Base-by-base conservation (phyloP, 1,140 invertebrate species). In the Drosophila takahashii region DNA sequence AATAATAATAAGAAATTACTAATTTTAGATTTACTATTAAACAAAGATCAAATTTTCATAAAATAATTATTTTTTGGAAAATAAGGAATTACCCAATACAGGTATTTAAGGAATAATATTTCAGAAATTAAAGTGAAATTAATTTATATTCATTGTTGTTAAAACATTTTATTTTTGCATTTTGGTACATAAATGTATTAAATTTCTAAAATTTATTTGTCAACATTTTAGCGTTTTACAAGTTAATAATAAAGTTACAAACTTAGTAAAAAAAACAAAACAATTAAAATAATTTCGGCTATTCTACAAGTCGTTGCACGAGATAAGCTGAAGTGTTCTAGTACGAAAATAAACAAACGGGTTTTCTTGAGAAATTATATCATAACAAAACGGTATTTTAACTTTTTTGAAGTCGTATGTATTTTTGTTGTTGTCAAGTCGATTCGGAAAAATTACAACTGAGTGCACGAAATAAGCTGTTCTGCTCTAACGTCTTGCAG, bases 311-410 rank as follows among this genome's bases (percentile, higher is more conserved):
- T 13, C 6, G n/a, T 13, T 13, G 18, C 11, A 45, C 11, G 6
- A 22, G n/a, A 26, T 26, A 45, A n/a, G 18, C 44, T 22, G 11
- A 26, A 10, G 11, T n/a, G 2, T 26, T 7, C 11, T 26, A 26
- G 7, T 15, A 3, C 7, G 8, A 13, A 22, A 45, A 45, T 5
- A 45, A 27, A 29, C 11, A 0, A 5, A 6, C 1, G 44, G 22
- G 11, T 8, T 47, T 47, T 8, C 27, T 13, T 26, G 37, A 47
- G 27, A 47, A 47, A 47, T 27, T 13, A 47, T 47, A 47, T 27
- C 22, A n/a, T 7, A 13, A 26, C 2, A 47, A n/a, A 27, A 27
- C 18, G 22, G 13, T 9, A 47, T 5, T 29, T 27, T 27, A 27
- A 42, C 7, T 9, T 22, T 22, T 22, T 22, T 22, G 10, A 22